These are phyloP conservation scores for Hydractinia symbiolongicarpus DNA, from an alignment of 30 jellyfish, hydroid and myxozoan species.

Conservation along the genomic window DNA sequence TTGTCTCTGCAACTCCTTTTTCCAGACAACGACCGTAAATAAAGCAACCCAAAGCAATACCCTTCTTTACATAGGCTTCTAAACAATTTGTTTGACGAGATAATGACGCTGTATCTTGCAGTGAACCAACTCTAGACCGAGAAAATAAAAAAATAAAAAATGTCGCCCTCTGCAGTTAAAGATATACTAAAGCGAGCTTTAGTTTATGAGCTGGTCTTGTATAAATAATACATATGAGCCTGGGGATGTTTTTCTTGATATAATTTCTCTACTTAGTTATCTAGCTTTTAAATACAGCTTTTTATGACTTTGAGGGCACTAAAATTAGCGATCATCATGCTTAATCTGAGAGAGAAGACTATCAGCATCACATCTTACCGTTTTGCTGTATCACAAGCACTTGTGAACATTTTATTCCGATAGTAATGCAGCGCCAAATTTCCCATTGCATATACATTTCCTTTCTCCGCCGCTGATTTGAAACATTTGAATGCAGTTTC, in stretches of 20 bases:
- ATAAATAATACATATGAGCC: no score
- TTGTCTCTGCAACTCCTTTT: constrained; percentile 42
- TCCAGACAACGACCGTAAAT: constrained; percentile 76
- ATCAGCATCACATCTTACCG: constrained; percentile 27
- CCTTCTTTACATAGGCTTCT: constrained; percentile 58
- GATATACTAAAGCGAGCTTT: not conserved
- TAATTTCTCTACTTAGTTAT: no score
- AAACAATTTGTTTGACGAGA: constrained; percentile 72
- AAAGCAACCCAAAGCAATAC: constrained; percentile 80
- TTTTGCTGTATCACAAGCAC: constrained; percentile 64
- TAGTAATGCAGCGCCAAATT: constrained; percentile 60
- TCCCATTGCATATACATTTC: constrained; percentile 90
- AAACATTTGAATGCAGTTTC: constrained; percentile 62
- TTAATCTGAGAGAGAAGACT: no score
- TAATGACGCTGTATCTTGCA: constrained; percentile 39
- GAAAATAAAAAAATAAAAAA: not conserved
- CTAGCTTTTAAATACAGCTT: no score
- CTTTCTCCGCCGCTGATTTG: constrained; percentile 85
- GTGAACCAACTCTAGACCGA: constrained; percentile 45
- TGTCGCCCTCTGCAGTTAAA: not conserved
- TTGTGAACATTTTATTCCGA: constrained; percentile 58
- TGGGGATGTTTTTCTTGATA: no score
- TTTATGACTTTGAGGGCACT: no score
- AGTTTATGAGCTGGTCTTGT: no score
- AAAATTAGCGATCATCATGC: no score